Conservation (phyloP, 2,113 vertebrate species). For the Mustelus asterias region DNA sequence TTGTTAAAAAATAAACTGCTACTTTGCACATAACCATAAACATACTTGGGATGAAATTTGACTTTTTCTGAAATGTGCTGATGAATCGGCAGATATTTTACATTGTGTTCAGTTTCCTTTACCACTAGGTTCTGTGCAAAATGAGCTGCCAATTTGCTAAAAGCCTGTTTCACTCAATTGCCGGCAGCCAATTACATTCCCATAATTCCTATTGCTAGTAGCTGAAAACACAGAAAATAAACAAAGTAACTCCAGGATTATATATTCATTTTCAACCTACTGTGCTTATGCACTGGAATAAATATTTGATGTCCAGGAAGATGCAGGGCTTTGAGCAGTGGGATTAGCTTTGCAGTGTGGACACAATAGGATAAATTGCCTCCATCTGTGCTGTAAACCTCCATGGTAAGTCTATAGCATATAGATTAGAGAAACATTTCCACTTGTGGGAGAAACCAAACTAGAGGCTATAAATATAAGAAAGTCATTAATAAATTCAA, state of each 20-base stretch:
- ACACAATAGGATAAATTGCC: not conserved
- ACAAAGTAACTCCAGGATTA: not conserved
- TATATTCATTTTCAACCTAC: not conserved
- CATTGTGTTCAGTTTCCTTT: not conserved
- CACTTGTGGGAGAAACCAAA: not conserved
- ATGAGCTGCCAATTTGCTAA: not conserved
- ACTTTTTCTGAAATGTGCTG: not conserved
- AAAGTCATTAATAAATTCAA: not conserved
- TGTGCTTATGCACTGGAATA: not conserved
- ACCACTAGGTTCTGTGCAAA: not conserved
- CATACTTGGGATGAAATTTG: not conserved
- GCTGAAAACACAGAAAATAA: not conserved
- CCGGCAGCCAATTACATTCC: not conserved
- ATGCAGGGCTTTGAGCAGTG: not conserved
- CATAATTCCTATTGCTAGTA: not conserved
- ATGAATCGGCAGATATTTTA: not conserved
- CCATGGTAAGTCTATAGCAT: not conserved
- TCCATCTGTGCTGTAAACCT: not conserved
- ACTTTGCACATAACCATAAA: not conserved
- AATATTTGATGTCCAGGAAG: not conserved
- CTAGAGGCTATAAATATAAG: not conserved
- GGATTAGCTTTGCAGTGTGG: not conserved
- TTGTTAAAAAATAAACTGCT: not conserved
- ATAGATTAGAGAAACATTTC: not conserved
- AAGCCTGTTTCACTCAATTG: not conserved